Percentiles rank a stretch among this genome's conserved stretches.
These are phyloP conservation scores for Listronotus bonariensis DNA, from an alignment of 1,140 invertebrate genomes.

Conservation along the genomic window DNA sequence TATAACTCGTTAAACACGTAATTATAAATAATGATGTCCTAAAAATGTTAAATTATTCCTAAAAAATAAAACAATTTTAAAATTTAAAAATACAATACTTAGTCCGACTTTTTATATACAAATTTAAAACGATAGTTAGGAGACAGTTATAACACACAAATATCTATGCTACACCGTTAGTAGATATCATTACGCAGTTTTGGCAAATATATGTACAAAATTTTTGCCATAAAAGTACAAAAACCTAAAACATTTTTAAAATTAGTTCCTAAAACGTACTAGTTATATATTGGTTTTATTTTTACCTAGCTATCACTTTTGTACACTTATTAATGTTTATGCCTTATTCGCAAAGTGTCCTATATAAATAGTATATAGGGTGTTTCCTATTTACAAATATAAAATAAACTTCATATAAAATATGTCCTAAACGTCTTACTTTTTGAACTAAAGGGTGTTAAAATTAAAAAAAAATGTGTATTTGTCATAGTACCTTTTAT, in stretches of 20 bases:
- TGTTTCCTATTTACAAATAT: no score
- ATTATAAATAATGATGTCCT: no score
- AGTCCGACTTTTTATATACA: not conserved
- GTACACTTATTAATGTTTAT: slow-evolving; percentile 3
- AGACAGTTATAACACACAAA: slow-evolving; percentile 10
- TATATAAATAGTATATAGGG: no score
- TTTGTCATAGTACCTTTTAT: no score
- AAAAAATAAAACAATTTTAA: not conserved
- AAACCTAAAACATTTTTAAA: slow-evolving; percentile 2
- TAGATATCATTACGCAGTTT: slow-evolving; percentile 30
- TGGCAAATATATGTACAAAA: slow-evolving; percentile 27
- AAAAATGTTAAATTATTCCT: not conserved
- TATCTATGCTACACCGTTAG: slow-evolving; percentile 23
- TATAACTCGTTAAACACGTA: no score
- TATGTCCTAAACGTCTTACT: no score
- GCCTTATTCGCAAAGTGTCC: not conserved
- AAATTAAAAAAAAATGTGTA: no score
- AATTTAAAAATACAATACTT: not conserved
- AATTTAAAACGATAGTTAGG: not conserved
- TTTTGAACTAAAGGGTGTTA: no score
- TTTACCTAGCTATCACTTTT: slow-evolving; percentile 17
- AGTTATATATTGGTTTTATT: slow-evolving; percentile 6
- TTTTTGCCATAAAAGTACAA: slow-evolving; percentile 22
- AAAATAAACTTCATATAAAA: no score
- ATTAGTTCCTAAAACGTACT: slow-evolving; percentile 9